Conservation (phyloP, 2,888 invertebrate genomes). For the Magallana nippona region DNA sequence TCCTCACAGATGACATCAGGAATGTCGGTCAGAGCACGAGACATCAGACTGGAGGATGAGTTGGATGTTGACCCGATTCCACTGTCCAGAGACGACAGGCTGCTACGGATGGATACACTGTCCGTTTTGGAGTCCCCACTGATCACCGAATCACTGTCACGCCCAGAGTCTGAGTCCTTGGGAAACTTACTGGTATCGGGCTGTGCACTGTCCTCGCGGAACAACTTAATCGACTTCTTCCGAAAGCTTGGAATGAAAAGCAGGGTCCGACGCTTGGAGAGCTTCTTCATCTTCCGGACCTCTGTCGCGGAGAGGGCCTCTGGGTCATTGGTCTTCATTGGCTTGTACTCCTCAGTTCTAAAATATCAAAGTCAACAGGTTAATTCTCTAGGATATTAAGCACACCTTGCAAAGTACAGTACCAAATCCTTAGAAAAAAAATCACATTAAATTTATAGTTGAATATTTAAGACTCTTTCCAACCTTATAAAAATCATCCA, state of each 20-base stretch:
- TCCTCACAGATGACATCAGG: background rate
- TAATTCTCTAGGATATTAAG: no score
- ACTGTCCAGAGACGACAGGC: slow-evolving; percentile 58
- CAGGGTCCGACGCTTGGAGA: slow-evolving; percentile 33
- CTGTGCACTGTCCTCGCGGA: background rate
- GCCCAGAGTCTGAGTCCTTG: slow-evolving; percentile 36
- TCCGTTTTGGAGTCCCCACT: slow-evolving; percentile 35
- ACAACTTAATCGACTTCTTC: slow-evolving; percentile 40
- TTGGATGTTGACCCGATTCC: slow-evolving; percentile 59
- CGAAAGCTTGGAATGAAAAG: slow-evolving; percentile 47
- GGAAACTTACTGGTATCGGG: background rate
- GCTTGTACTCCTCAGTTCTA: background rate
- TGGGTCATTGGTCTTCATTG: slow-evolving; percentile 20
- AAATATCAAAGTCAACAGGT: background rate
- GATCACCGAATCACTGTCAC: background rate
- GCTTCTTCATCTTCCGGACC: slow-evolving; percentile 43
- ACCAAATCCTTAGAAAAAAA: background rate
- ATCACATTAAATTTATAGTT: no score
- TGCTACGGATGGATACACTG: slow-evolving; percentile 42
- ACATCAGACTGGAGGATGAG: background rate
- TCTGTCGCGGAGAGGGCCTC: slow-evolving; percentile 25
- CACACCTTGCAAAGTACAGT: no score
- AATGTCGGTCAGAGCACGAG: slow-evolving; percentile 15
- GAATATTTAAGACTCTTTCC: no score
- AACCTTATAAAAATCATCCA: no score